Evolutionary conservation across 2,888 invertebrate species (phyloP).

Genomic region (Scaptodrosophila latifasciaeformis): DNA sequence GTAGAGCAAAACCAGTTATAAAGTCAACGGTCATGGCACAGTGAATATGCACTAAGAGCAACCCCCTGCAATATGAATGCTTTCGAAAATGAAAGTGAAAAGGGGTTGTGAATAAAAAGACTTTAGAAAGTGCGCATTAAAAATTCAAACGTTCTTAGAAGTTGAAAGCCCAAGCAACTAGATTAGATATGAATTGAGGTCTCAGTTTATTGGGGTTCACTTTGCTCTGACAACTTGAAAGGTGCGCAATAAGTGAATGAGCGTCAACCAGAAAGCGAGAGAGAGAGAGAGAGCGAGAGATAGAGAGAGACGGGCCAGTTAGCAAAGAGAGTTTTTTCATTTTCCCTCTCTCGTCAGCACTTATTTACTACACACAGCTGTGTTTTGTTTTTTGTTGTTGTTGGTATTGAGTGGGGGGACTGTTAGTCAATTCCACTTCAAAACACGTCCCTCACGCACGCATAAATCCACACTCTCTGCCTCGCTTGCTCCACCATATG

Average conservation of each 20-base stretch:
- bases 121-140: neutral
- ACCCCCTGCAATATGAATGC: neutral
- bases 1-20: constrained; percentile 49
- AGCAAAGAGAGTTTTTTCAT: no score
- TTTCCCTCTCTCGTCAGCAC: no score
- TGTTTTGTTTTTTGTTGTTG: constrained; percentile 34
- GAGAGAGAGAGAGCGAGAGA: constrained; percentile 1
- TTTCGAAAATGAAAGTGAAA: no score
- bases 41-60: constrained; percentile 24
- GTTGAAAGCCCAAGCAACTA: no score
- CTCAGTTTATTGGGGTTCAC: no score
- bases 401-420: neutral
- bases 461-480: constrained; percentile 29
- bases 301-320: neutral
- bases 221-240: constrained; percentile 41
- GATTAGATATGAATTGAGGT: no score
- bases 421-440: neutral
- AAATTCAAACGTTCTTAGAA: no score
- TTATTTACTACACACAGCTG: constrained; percentile 32
- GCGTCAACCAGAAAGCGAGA: constrained; percentile 14
- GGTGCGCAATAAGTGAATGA: constrained; percentile 42
- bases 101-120: neutral
- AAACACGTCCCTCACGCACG: neutral
- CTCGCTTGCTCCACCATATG: constrained; percentile 55
- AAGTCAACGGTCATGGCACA: constrained; percentile 53